Conservation (phyloP, 2,797 vertebrate species). For the Pteronotus mesoamericanus region DNA sequence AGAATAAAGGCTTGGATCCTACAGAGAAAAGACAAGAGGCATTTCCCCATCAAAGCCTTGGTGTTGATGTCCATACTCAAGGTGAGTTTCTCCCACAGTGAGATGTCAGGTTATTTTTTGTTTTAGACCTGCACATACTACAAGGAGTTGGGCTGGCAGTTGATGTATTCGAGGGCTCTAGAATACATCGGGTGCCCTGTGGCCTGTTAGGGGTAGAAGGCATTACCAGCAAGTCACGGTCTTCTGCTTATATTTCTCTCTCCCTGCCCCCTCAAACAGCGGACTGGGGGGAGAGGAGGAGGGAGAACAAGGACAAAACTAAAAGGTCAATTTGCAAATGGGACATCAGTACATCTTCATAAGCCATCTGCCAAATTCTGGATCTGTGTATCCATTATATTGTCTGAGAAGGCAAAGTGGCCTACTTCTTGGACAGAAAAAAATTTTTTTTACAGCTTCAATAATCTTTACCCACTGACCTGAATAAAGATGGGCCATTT, state of each 20-base stretch:
- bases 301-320: neutral
- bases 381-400: neutral
- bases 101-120: neutral
- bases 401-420: neutral
- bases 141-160: neutral
- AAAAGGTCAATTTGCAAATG: neutral
- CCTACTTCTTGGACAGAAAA: neutral
- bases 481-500: neutral
- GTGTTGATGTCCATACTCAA: neutral
- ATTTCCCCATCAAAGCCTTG: neutral
- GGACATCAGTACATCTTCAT: neutral
- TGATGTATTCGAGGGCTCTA: neutral
- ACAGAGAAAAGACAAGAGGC: neutral
- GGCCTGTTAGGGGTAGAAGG: neutral
- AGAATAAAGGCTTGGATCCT: neutral
- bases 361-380: neutral
- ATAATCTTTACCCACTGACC: neutral
- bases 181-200: neutral
- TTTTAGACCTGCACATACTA: neutral
- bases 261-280: neutral
- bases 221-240: neutral
- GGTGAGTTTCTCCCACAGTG: neutral
- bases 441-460: neutral
- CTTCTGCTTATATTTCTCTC: neutral
- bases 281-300: neutral